These are phyloP conservation scores for Bilobella aurantiaca DNA, from an alignment of 1,140 invertebrate species.

Conservation along the genomic window DNA sequence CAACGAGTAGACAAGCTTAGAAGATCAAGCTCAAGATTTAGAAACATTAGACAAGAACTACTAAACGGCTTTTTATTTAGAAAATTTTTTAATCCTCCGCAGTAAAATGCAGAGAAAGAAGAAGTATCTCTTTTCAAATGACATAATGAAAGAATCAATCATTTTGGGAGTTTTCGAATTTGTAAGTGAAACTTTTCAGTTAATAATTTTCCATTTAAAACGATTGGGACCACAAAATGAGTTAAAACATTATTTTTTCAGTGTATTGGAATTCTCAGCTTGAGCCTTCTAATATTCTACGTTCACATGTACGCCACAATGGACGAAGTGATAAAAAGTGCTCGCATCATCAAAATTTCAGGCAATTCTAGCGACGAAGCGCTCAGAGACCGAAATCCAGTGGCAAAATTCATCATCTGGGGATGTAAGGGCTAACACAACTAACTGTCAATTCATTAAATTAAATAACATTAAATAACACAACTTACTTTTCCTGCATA, in stretches of 20 bases:
- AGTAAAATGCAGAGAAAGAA: constrained; percentile 12
- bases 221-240: too few relatives aligned
- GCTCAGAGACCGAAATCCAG: constrained; percentile 2
- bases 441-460: background rate
- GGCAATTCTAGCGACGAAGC: background rate
- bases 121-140: constrained; percentile 4
- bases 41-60: background rate
- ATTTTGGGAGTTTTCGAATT: constrained; percentile 7
- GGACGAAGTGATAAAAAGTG: too few relatives aligned
- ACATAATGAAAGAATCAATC: background rate
- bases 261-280: background rate
- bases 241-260: background rate
- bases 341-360: background rate
- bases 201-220: background rate
- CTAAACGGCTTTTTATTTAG: background rate
- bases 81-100: background rate
- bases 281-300: background rate
- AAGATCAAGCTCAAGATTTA: background rate
- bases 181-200: background rate
- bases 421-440: constrained; percentile 2
- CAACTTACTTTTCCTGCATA: too few relatives aligned
- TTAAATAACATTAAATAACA: background rate
- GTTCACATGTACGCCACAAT: background rate
- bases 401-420: constrained; percentile 11
- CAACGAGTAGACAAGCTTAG: background rate